These are phyloP conservation scores for Myotis lucifugus DNA, from an alignment of 2,113 vertebrate genomes.

Conservation along the genomic window DNA sequence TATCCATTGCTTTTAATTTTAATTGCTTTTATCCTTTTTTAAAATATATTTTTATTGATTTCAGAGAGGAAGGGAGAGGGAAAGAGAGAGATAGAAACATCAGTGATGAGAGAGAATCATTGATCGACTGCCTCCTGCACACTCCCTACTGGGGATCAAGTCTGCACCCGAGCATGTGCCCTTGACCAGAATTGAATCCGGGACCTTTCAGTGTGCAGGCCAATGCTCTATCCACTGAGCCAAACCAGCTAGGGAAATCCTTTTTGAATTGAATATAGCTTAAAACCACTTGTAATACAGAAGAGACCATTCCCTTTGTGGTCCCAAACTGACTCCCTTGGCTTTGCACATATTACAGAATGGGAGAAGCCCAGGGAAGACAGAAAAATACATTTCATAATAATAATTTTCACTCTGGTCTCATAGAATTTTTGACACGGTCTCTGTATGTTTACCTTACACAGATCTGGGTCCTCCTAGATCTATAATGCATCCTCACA, in stretches of 20 bases:
- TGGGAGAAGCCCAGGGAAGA: neutral
- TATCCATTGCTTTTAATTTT: neutral
- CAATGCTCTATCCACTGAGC: too few species aligned
- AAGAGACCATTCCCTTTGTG: neutral
- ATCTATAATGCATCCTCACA: neutral
- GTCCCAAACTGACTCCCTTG: neutral
- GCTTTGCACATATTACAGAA: neutral
- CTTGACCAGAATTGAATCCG: too few species aligned
- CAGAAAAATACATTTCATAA: neutral
- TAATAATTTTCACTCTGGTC: neutral
- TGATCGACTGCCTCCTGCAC: too few species aligned
- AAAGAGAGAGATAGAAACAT: too few species aligned
- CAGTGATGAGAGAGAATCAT: too few species aligned
- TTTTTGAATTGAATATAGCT: neutral
- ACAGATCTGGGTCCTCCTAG: neutral
- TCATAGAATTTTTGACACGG: neutral
- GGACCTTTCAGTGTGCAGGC: too few species aligned
- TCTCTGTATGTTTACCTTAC: neutral
- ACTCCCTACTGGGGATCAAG: too few species aligned
- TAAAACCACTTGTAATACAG: neutral
- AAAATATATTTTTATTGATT: too few species aligned
- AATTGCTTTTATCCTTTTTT: slow-evolving; percentile 13
- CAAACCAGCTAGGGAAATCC: neutral
- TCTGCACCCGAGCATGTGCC: too few species aligned
- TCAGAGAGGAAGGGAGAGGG: too few species aligned